Evolutionary conservation across 2,888 invertebrate genomes (phyloP).

Genomic region (Papilio gigon): DNA sequence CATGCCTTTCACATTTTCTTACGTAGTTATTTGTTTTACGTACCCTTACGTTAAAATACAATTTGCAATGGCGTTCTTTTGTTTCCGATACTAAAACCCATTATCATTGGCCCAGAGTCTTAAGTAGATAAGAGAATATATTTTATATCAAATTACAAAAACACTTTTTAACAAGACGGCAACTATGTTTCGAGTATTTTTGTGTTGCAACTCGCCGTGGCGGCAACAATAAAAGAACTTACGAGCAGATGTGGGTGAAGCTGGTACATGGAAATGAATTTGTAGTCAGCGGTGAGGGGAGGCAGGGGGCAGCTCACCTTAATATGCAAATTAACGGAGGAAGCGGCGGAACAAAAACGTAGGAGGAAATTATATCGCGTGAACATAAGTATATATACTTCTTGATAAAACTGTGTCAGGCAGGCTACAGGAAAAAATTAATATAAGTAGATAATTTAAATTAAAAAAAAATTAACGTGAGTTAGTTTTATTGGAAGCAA

Average conservation of each 20-base stretch:
- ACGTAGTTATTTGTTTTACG: no score
- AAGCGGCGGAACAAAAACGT: slow-evolving; percentile 25
- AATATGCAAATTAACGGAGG: slow-evolving; percentile 33
- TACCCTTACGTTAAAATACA: no score
- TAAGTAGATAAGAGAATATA: no score
- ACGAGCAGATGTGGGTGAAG: slow-evolving; percentile 39
- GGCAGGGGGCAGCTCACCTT: slow-evolving; percentile 33
- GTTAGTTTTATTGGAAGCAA: background rate
- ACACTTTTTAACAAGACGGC: background rate
- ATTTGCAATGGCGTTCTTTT: no score
- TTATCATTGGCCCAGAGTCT: no score
- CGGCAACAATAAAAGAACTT: slow-evolving; percentile 30
- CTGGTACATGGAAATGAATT: slow-evolving; percentile 42
- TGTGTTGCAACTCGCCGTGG: background rate
- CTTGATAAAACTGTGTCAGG: no score
- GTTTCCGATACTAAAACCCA: no score
- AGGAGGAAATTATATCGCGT: slow-evolving; percentile 15
- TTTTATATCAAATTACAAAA: no score
- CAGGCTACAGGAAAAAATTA: background rate
- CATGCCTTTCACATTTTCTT: no score
- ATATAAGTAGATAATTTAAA: background rate
- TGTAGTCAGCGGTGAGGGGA: slow-evolving; percentile 32
- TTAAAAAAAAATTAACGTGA: background rate
- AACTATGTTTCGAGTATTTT: background rate
- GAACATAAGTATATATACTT: no score